Evolutionary conservation across 2,797 vertebrate species (phyloP).

Genomic region (Thripadectes ignobilis): DNA sequence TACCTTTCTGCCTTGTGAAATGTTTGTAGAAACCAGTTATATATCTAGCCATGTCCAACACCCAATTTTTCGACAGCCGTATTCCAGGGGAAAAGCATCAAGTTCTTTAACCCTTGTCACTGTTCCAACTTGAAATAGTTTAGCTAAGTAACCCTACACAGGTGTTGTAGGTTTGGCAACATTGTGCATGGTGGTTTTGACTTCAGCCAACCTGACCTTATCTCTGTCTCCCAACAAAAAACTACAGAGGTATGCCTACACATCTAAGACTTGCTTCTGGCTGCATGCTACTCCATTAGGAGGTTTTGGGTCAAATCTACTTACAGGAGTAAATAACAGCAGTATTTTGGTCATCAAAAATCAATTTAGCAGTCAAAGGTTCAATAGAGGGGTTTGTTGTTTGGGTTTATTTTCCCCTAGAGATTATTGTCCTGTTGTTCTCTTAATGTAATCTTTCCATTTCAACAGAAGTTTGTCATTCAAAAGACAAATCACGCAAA

Average conservation of each 20-base stretch:
- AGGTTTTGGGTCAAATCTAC: background rate
- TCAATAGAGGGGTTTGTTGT: background rate
- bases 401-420: background rate
- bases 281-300: background rate
- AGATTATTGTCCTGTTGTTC: background rate
- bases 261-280: background rate
- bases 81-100: background rate
- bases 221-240: background rate
- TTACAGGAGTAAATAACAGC: background rate
- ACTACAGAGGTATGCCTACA: background rate
- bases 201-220: background rate
- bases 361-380: background rate
- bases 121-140: background rate
- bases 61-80: background rate
- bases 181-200: background rate
- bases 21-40: background rate
- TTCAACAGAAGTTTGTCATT: background rate
- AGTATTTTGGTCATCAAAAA: background rate
- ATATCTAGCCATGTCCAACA: rapidly evolving
- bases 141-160: background rate
- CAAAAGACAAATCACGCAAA: background rate
- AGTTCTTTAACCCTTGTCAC: background rate
- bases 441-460: background rate
- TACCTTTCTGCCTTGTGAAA: background rate
- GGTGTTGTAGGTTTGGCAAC: background rate